phyloP scores from a whole-genome alignment of 2,113 vertebrate species.

The Sinocyclocheilus grahami region DNA sequence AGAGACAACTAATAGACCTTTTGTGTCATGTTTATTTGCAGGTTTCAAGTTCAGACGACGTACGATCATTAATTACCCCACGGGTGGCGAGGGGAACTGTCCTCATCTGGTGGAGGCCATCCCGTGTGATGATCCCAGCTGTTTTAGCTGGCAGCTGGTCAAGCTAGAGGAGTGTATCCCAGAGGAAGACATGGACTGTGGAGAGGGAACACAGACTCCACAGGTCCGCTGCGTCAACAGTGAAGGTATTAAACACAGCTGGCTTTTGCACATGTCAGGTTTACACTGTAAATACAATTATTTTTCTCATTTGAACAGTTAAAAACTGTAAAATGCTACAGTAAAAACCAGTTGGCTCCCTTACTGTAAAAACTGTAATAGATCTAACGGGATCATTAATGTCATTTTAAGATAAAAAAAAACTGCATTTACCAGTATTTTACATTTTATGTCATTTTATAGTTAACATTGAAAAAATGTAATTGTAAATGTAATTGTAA shows the following conservation, averaged over 20 bases:
- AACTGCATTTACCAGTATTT: too few relatives aligned
- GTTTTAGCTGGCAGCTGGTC: conserved; percentile 84
- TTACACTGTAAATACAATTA: not conserved
- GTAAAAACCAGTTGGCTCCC: not conserved
- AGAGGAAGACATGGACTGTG: conserved; percentile 81
- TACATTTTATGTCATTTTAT: not conserved
- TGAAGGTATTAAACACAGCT: conserved; percentile 79
- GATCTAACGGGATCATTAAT: not conserved
- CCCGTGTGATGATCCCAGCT: conserved; percentile 92
- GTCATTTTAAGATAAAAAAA: not conserved
- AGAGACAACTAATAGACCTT: too few relatives aligned
- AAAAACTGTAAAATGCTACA: not conserved
- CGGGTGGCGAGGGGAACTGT: conserved; percentile 84
- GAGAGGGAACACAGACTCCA: conserved; percentile 82
- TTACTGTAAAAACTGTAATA: not conserved
- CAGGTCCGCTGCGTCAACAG: conserved; percentile 84
- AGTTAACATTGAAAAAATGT: not conserved
- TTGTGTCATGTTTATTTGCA: conserved; percentile 56
- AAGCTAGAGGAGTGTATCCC: conserved; percentile 85
- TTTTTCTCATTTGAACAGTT: too few relatives aligned
- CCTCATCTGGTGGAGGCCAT: conserved; percentile 93
- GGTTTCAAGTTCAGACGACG: conserved; percentile 93
- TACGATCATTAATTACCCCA: conserved; percentile 83
- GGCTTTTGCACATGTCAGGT: not conserved
- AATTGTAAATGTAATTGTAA: too few relatives aligned